Percentiles rank a stretch among this genome's conserved stretches.
Conservation (phyloP, 2,797 vertebrate species). For the Arnoldichthys spilopterus region DNA sequence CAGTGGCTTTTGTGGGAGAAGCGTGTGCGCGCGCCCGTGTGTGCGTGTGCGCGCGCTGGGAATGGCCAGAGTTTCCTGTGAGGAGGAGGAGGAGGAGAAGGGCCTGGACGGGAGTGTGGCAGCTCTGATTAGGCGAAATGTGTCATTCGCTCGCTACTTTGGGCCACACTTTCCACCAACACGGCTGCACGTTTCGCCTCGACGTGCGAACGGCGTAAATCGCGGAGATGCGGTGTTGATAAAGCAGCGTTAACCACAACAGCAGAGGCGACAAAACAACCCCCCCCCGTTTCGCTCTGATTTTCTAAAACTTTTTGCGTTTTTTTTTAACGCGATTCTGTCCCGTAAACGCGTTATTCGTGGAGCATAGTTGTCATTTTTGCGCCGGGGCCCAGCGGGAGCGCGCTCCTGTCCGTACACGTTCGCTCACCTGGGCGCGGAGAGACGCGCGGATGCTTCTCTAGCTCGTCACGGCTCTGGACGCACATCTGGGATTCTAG, state of each 20-base stretch:
- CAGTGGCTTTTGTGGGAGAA: slow-evolving; percentile 66
- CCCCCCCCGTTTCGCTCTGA: no score
- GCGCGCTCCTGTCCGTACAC: slow-evolving; percentile 30
- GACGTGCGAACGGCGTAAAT: no score
- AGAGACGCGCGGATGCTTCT: not conserved
- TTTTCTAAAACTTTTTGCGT: no score
- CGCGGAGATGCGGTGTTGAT: not conserved
- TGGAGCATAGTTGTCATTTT: not conserved
- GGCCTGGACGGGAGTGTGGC: slow-evolving; percentile 66
- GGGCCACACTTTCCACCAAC: no score
- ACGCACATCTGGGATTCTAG: slow-evolving; percentile 23
- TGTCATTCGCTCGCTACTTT: no score
- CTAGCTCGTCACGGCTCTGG: not conserved
- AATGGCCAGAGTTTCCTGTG: slow-evolving; percentile 66
- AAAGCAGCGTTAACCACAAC: no score
- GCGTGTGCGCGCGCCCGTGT: slow-evolving; percentile 39
- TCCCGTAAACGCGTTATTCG: not conserved
- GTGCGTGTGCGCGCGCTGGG: slow-evolving; percentile 59
- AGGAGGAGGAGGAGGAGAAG: slow-evolving; percentile 1
- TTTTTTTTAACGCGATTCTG: no score
- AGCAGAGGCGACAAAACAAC: no score
- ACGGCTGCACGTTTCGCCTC: no score
- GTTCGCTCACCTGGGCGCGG: not conserved
- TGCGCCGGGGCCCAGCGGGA: not conserved
- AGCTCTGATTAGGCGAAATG: slow-evolving; percentile 25